Evolutionary conservation across 2,113 vertebrate species (phyloP), one percentile per base, ranked within the genome.

Genomic region (Eidolon helvum): DNA sequence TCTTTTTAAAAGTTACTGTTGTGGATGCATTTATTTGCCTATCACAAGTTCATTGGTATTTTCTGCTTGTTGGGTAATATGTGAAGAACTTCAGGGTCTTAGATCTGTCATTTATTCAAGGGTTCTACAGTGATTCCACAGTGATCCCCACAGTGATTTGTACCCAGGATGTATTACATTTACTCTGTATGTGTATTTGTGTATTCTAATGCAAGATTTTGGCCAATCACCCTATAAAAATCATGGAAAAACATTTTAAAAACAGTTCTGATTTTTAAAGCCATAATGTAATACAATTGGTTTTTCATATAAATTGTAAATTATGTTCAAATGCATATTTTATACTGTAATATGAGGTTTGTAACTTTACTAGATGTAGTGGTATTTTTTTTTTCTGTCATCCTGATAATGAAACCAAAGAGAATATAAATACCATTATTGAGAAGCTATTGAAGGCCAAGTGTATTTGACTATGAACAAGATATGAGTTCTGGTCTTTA

Each of bases 391-490:
- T 65, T 61, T 69, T 26, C 33, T 94, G 16, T 97, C 48, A 86
- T 74, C 30, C 40, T 94, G 91, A 79, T 94, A 94, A 88, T 69
- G 55, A 98, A 96, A 79, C 96, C 97, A 97, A 97, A 98, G 97
- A 97, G 35, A 69, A 86, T 86, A 93, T 83, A 96, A 89, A 87
- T 91, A 93, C 53, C 45, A 66, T 95, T 93, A 90, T 79, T 80
- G 80, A 87, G 43, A 97, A 87, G 38, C 43, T 94, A 7, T 77
- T 95, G 19, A 93, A 93, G 66, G 4, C 61, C 92, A 75, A 48
- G 11, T 72, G 10, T 92, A 43, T 94, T 93, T 2, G 26, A 22
- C 43, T 72, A 10, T 86, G 74, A 83, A 26, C 18, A 94, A 55
- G 74, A 87, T 38, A 65, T 95, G 78, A 72, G 24, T 89, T 94